phyloP scores from a whole-genome alignment of 2,113 vertebrate species.

The Laterallus jamaicensis region DNA sequence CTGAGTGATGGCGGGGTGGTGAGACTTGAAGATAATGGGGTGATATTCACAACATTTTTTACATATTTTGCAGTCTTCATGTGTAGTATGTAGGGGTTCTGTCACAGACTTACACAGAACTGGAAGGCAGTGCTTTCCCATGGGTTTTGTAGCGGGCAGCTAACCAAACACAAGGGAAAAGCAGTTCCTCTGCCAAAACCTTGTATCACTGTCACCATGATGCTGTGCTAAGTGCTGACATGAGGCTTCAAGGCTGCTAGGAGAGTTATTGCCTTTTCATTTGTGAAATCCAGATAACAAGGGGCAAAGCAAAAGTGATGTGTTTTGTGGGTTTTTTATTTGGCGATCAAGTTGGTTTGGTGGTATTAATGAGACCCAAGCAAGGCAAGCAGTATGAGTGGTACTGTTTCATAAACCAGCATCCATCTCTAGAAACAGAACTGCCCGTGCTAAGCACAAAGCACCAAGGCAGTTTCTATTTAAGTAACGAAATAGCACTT shows the following conservation, averaged over 20 bases:
- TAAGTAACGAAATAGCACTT: background rate
- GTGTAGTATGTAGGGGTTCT: background rate
- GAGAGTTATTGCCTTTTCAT: background rate
- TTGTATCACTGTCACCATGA: background rate
- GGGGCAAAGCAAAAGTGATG: background rate
- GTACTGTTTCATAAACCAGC: background rate
- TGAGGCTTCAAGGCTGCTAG: background rate
- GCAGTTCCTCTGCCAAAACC: background rate
- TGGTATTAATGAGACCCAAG: background rate
- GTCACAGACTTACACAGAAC: background rate
- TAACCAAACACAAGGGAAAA: background rate
- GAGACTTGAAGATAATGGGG: background rate
- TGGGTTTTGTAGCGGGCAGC: background rate
- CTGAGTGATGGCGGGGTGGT: rapidly evolving
- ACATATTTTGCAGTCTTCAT: rapidly evolving
- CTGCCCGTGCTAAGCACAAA: background rate
- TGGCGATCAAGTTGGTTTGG: background rate
- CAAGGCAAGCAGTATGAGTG: background rate
- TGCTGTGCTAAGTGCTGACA: background rate
- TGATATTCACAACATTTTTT: background rate
- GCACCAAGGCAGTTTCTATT: background rate
- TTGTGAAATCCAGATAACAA: background rate
- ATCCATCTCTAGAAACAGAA: background rate
- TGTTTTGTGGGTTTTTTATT: background rate
- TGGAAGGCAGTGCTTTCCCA: background rate